Conservation (phyloP, 1,140 invertebrate genomes). For the Leptestheria dahalacensis region DNA sequence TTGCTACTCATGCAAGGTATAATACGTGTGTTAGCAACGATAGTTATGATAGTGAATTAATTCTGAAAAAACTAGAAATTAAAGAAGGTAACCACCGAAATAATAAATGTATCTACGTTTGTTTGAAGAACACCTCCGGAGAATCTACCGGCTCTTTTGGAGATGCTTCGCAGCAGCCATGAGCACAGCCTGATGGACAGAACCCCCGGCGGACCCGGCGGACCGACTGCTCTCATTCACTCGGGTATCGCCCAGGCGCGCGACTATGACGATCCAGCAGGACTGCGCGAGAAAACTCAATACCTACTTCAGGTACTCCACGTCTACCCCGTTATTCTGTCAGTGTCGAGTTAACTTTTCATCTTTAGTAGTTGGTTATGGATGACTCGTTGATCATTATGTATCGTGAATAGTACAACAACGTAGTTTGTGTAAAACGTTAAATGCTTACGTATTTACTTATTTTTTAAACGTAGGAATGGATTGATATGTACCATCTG, state of each 20-base stretch:
- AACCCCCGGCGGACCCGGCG: conserved; percentile 36
- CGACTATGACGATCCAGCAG: conserved; percentile 86
- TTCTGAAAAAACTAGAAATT: too few species aligned
- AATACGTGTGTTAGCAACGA: too few species aligned
- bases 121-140: conserved; percentile 17
- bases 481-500: conserved; percentile 74
- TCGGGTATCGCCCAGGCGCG: conserved; percentile 70
- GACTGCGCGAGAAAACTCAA: conserved; percentile 88
- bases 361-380: too few species aligned
- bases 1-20: conserved; percentile 52
- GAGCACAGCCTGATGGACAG: conserved; percentile 49
- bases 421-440: too few species aligned
- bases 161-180: conserved; percentile 53
- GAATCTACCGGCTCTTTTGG: conserved; percentile 51
- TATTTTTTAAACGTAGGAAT: conserved; percentile 44
- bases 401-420: too few species aligned
- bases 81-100: neutral
- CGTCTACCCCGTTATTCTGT: too few species aligned
- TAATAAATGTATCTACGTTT: neutral
- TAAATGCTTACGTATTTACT: neutral
- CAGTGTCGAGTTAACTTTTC: too few species aligned
- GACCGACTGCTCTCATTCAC: conserved; percentile 78
- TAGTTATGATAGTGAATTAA: too few species aligned
- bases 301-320: conserved; percentile 51
- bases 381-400: too few species aligned